Conservation (phyloP, 2,113 vertebrate genomes). For the Ardeotis arabs region DNA sequence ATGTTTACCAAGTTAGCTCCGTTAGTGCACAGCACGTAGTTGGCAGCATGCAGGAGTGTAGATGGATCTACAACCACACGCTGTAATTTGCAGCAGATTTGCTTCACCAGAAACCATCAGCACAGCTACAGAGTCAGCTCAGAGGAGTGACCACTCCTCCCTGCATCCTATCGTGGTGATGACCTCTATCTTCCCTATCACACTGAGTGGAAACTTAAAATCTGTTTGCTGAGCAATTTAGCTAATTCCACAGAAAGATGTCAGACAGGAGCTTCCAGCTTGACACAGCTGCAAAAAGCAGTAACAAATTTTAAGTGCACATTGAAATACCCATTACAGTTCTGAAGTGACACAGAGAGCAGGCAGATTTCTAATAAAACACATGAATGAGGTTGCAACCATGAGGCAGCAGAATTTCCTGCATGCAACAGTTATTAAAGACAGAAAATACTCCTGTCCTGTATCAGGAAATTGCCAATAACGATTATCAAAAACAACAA, state of each 20-base stretch:
- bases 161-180: background rate
- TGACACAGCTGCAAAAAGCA: background rate
- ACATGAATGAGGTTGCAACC: background rate
- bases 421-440: background rate
- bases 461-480: background rate
- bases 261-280: background rate
- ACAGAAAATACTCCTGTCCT: background rate
- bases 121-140: background rate
- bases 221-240: background rate
- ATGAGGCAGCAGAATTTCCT: background rate
- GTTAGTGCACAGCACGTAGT: constrained; percentile 26
- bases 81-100: constrained; percentile 65
- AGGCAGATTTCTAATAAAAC: background rate
- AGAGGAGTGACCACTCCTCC: constrained; percentile 33
- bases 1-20: constrained; percentile 53
- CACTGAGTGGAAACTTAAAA: background rate
- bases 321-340: background rate
- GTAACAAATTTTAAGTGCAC: background rate
- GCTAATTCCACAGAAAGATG: background rate
- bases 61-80: constrained; percentile 59
- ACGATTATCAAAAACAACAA: too few species aligned
- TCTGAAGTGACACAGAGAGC: background rate
- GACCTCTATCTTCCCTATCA: constrained; percentile 19
- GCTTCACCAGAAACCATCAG: constrained; percentile 46
- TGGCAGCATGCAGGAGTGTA: constrained; percentile 56